Base-by-base conservation (phyloP, 2,888 invertebrate genomes). In the Brachyopa scutellaris region DNA sequence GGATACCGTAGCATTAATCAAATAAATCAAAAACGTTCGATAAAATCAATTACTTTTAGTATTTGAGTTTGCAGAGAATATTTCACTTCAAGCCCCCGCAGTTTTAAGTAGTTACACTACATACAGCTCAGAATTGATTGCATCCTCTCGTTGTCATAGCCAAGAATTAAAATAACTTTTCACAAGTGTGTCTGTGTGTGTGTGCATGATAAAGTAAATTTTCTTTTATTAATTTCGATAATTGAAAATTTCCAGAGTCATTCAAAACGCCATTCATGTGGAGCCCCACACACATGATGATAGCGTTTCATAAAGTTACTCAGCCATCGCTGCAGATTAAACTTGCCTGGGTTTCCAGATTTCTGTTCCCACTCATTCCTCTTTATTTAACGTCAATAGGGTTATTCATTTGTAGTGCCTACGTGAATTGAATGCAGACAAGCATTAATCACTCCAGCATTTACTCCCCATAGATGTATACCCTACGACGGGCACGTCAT, bases 171-270 rank as follows among this genome's bases (percentile, higher is more conserved):
- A n/a, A n/a, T n/a, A n/a, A n/a, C n/a, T n/a, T n/a, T n/a, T n/a
- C n/a, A n/a, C n/a, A n/a, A n/a, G n/a, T n/a, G n/a, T n/a, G n/a
- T n/a, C n/a, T n/a, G 26, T 26, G 26, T 26, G 26, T 26, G 26
- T 26, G 26, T 26, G 3, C 26, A 3, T 26, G 26, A 6, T 6
- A 26, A 26, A 26, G n/a, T n/a, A n/a, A n/a, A 69, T 57, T 31
- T 55, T 45, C 57, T 66, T 59, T 66, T 55, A 74, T 74, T 66
- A 74, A 74, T 74, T 74, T 74, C 40, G 57, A 74, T 66, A 74
- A 74, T 74, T 74, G 74, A 64, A 74, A 66, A 57, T 31, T 47
- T 59, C 49, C 31, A 73, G 49, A 47, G 29, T 57, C 38, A 57
- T 45, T 62, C 53, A 19, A 53, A 72, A 62, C 53, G 17, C 13